phyloP scores from a whole-genome alignment of 2,888 invertebrate genomes.

The Caenorhabditis plicata region DNA sequence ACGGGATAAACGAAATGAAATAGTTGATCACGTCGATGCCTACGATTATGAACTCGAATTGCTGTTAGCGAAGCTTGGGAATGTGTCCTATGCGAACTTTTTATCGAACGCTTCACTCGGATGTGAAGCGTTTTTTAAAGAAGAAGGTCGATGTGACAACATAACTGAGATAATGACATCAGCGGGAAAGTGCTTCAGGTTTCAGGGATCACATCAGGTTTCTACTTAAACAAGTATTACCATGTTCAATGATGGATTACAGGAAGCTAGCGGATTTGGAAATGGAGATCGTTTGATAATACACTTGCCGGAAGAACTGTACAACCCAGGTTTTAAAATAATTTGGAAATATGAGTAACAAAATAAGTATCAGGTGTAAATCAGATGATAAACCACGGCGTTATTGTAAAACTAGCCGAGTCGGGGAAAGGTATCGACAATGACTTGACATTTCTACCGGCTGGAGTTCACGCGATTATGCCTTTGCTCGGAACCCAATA shows the following conservation, averaged over 20 bases:
- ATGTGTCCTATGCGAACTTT: conserved; percentile 49
- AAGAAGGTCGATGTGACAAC: conserved; percentile 38
- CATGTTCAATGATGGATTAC: too few relatives aligned
- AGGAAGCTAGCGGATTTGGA: conserved; percentile 53
- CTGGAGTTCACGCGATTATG: conserved; percentile 60
- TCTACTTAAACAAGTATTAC: too few relatives aligned
- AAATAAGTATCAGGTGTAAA: conserved; percentile 26
- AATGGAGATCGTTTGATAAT: conserved; percentile 49
- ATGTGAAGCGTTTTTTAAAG: conserved; percentile 50
- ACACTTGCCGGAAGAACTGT: conserved; percentile 51
- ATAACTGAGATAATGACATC: conserved; percentile 52
- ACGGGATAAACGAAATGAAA: conserved; percentile 13
- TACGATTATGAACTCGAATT: conserved; percentile 37
- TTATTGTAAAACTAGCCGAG: conserved; percentile 58
- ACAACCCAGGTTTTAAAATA: conserved; percentile 33
- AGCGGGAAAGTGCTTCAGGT: conserved; percentile 57
- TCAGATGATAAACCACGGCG: conserved; percentile 59
- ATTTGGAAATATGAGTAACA: neutral
- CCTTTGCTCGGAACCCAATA: conserved; percentile 58
- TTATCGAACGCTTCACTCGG: conserved; percentile 37
- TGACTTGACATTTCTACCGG: conserved; percentile 51
- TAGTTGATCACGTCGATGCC: conserved; percentile 33
- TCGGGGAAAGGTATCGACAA: conserved; percentile 48
- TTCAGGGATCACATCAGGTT: conserved; percentile 49
- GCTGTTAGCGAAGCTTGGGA: conserved; percentile 32